Base-by-base conservation (phyloP, 2,888 invertebrate species). In the Pomacea canaliculata region DNA sequence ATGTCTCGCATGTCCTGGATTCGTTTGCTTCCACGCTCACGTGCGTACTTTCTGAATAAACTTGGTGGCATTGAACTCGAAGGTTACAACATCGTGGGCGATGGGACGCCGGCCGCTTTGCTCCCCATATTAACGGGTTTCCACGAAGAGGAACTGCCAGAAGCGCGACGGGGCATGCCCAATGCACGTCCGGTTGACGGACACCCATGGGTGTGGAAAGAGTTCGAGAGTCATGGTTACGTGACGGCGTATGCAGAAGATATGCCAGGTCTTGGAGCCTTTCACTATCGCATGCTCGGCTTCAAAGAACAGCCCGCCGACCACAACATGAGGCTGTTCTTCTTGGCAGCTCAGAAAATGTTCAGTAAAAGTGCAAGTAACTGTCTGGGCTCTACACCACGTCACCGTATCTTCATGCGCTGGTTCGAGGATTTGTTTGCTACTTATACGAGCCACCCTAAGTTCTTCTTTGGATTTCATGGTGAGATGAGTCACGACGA, bases 401-500 rank as follows among this genome's bases (percentile, higher is more conserved):
- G 94, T 67, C 96, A 96, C 88, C 91, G 83, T 37, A 83, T 91
- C 84, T 87, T 88, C 80, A 66, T 91, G 13, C 83, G 89, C 78
- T 92, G 91, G 87, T 82, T 93, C 0, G 91, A 92, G 81, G 91
- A 93, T 69, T 92, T 93, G 81, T 92, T 93, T 84, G 89, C 92
- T 13, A 93, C 93, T 56, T 95, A 96, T 86, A 92, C 92, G 70
- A 91, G 93, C 59, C 92, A 93, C 72, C 95, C 96, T 0, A 94
- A 95, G 84, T 98, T 97, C 90, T 91, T 94, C 16, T 96, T 97
- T 88, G 95, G 95, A 16, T 97, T 98, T 91, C 95, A 97, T 85
- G 94, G 95, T 0, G 96, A 97, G 85, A 93, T 97, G 37, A 96
- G 96, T 0, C 98, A 98, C 86, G 95, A 96, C 85, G 94, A 95